Base-by-base conservation (phyloP, 1,140 invertebrate species). In the Orchestia grillus region DNA sequence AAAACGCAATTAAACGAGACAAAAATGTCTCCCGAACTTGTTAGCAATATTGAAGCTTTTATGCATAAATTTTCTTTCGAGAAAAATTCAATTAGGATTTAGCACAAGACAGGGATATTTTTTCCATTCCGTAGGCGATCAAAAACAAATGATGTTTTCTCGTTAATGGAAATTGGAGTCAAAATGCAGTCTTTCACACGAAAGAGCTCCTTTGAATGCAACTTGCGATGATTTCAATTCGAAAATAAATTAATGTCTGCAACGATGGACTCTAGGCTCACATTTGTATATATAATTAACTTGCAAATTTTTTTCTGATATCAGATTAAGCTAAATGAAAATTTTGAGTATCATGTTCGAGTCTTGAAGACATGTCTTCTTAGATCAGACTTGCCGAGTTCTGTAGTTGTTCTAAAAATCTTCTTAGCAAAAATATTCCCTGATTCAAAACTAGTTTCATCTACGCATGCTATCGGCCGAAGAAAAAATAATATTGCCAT, bases 11-110 rank as follows among this genome's bases (percentile, higher is more conserved):
- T 90, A 90, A 90, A 90, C 88, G 28, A 8, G 88, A 90, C 43
- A 90, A 90, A 90, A 90, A 90, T 90, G 43, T 44, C 88, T 90
- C 43, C 88, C n/a, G 43, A 90, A 90, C 88, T 90, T 90, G 88
- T 90, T 90, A 90, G 88, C 88, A 90, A 44, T 90, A 90, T 90
- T 90, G 88, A 44, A 90, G 88, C 43, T 44, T 90, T 90, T 90
- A 90, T 90, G 88, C n/a, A 90, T 90, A 90, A 90, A 90, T 90
- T 44, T 90, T 90, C 88, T 36, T 23, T 90, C 88, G 28, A 90
- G 88, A 44, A 90, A 90, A 90, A 90, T 11, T 90, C 88, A 90
- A 90, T 90, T 36, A 42, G 88, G 41, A 90, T 44, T 90, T 41
- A 90, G 88, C 43, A 41, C 87, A 90, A 41, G 41, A 42, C 28